Conservation (phyloP, 23 tunicate species). For the Corella eumyota region DNA sequence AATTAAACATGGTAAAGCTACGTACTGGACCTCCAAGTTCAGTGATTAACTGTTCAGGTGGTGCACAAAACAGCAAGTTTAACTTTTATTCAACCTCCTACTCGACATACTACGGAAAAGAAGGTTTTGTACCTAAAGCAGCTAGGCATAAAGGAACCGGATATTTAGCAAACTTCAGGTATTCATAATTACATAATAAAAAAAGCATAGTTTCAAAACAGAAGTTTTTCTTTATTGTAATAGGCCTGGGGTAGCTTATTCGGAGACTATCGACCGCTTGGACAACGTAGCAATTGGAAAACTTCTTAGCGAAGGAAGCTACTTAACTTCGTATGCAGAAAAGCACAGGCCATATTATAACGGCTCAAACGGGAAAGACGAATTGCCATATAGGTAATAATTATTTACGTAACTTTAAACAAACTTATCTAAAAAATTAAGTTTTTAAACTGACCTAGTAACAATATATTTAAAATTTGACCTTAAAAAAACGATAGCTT, state of each 20-base stretch:
- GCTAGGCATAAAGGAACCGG: slow-evolving; percentile 60
- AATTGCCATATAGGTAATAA: slow-evolving; percentile 35
- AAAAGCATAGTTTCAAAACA: slow-evolving; percentile 1
- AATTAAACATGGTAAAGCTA: slow-evolving; percentile 26
- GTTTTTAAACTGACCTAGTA: no score
- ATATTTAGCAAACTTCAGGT: slow-evolving; percentile 73
- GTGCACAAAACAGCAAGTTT: slow-evolving; percentile 24
- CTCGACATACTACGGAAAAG: slow-evolving; percentile 36
- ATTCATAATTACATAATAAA: slow-evolving; percentile 2
- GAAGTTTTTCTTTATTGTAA: not conserved
- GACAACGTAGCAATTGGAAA: slow-evolving; percentile 38
- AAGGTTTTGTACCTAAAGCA: slow-evolving; percentile 27
- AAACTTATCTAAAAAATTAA: no score
- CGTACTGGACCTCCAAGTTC: slow-evolving; percentile 50
- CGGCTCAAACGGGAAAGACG: slow-evolving; percentile 50
- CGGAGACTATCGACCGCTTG: slow-evolving; percentile 15
- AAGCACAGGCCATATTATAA: slow-evolving; percentile 18
- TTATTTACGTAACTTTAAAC: not conserved
- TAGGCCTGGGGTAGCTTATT: slow-evolving; percentile 55
- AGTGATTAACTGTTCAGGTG: slow-evolving; percentile 28
- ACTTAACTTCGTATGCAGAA: slow-evolving; percentile 21
- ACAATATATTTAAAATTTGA: no score
- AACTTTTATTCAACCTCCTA: slow-evolving; percentile 66
- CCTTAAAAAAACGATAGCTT: no score
- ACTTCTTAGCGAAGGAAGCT: slow-evolving; percentile 32